Conservation (phyloP, 2,113 vertebrate species). For the Oceanodroma tethys region DNA sequence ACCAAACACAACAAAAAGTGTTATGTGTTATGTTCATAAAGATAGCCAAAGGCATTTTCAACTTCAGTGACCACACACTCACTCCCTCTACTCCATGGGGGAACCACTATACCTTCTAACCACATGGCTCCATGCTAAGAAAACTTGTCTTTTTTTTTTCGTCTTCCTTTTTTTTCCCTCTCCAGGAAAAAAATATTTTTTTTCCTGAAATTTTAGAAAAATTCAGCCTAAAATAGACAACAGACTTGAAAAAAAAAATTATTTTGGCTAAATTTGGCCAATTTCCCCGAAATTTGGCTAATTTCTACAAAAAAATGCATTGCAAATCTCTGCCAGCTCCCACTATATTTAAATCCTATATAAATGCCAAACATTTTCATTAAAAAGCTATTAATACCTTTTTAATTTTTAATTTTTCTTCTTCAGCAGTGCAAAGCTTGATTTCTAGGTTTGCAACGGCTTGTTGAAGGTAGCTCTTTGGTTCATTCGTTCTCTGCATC, state of each 20-base stretch:
- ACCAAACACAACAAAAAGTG: no score
- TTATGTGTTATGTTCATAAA: neutral
- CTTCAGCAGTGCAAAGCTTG: constrained; percentile 71
- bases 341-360: neutral
- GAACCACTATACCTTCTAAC: neutral
- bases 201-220: neutral
- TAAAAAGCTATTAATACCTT: constrained; percentile 59
- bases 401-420: constrained; percentile 76
- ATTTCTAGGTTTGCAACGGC: constrained; percentile 66
- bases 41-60: neutral
- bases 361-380: neutral
- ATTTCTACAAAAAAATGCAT: neutral
- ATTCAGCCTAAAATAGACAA: neutral
- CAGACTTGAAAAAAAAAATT: neutral
- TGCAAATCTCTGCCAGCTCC: neutral
- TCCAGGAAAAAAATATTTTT: neutral
- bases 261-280: neutral
- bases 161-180: accelerated
- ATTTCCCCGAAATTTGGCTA: neutral
- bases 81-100: neutral
- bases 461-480: constrained; percentile 58
- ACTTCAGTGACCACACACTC: neutral
- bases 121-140: neutral
- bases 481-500: neutral
- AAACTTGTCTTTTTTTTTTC: neutral